phyloP scores from a whole-genome alignment of 2,797 vertebrate species.

The Borostomias antarcticus region DNA sequence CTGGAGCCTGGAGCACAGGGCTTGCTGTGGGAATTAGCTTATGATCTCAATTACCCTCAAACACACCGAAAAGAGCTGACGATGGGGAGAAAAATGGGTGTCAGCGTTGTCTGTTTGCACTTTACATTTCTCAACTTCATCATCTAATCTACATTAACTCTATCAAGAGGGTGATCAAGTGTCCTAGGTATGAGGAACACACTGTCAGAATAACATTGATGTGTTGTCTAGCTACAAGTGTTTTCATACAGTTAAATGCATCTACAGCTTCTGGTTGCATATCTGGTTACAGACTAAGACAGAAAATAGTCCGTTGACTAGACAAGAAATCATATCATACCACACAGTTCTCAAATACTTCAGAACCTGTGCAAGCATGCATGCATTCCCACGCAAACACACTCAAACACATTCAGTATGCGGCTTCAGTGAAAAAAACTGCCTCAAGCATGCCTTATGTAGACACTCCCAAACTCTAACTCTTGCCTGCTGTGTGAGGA shows the following conservation, averaged over 20 bases:
- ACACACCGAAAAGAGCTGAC: neutral
- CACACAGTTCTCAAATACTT: neutral
- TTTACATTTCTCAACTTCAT: neutral
- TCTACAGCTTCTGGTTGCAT: neutral
- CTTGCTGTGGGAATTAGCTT: neutral
- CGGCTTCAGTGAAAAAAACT: neutral
- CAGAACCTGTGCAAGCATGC: neutral
- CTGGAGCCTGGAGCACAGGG: neutral
- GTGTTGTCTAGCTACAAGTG: neutral
- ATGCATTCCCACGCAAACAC: neutral
- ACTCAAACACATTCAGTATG: neutral
- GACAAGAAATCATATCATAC: neutral
- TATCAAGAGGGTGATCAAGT: neutral
- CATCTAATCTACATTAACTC: neutral
- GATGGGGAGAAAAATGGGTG: neutral
- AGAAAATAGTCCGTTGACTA: neutral
- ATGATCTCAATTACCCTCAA: neutral
- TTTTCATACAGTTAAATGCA: neutral
- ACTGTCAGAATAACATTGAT: neutral
- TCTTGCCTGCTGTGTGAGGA: too few relatives aligned
- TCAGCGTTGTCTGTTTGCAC: neutral
- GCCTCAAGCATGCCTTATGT: neutral
- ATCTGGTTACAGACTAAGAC: neutral
- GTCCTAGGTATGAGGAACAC: neutral
- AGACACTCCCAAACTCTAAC: constrained; percentile 4